These are phyloP conservation scores for Cordylochernes scorpioides DNA, from an alignment of 2,888 invertebrate species.

Conservation along the genomic window DNA sequence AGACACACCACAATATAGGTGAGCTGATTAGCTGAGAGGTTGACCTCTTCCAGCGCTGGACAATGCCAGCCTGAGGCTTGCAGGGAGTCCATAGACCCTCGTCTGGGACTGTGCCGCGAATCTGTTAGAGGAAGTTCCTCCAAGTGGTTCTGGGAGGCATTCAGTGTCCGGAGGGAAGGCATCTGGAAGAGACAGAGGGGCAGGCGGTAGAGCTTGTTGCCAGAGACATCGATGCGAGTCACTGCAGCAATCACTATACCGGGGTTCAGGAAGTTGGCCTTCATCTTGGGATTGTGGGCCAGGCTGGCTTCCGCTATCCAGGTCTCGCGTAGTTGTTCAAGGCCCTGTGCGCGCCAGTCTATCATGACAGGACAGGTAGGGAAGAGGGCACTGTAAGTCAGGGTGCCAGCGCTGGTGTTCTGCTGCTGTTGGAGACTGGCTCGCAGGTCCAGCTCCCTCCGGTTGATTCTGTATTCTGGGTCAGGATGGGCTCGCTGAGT, in stretches of 20 bases:
- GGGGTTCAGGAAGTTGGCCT: conserved; percentile 35
- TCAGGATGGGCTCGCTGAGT: conserved; percentile 62
- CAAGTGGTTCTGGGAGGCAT: conserved; percentile 64
- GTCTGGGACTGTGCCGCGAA: conserved; percentile 5
- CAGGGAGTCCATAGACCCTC: conserved; percentile 1
- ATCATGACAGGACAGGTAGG: conserved; percentile 48
- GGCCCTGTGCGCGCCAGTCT: conserved; percentile 51
- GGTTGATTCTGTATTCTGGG: conserved; percentile 73
- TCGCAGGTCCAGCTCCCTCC: conserved; percentile 42
- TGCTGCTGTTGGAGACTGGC: conserved; percentile 13
- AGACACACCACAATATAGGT: conserved; percentile 51
- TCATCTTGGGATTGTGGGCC: conserved; percentile 53
- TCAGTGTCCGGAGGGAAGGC: conserved; percentile 48
- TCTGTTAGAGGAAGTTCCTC: conserved; percentile 34
- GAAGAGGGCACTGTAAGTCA: conserved; percentile 46
- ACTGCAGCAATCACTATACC: conserved; percentile 55
- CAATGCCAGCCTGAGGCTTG: conserved; percentile 15
- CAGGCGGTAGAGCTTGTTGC: conserved; percentile 49
- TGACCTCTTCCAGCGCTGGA: conserved; percentile 61
- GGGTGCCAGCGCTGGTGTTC: conserved; percentile 15
- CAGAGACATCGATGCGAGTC: conserved; percentile 71
- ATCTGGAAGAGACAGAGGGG: conserved; percentile 59
- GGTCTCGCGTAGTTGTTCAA: conserved; percentile 38
- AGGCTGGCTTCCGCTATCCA: conserved; percentile 63
- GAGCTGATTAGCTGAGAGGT: conserved; percentile 68